These are phyloP conservation scores for Pogonognathellus flavescens DNA, from an alignment of 1,140 invertebrate genomes.

Conservation along the genomic window DNA sequence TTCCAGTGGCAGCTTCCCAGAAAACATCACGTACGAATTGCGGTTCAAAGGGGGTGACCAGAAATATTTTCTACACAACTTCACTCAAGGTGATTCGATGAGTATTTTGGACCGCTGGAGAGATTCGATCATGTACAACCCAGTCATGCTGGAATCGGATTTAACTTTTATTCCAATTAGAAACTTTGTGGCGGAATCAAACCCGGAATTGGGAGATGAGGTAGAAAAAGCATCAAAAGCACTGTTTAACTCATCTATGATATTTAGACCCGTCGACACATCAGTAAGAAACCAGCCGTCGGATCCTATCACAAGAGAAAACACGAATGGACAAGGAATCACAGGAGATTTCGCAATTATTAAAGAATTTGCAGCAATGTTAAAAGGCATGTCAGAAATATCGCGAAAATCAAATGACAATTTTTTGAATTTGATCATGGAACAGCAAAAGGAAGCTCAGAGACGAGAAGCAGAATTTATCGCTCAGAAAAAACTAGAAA, in stretches of 20 bases:
- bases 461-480: no score
- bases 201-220: background rate
- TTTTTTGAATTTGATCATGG: background rate
- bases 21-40: background rate
- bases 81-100: background rate
- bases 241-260: background rate
- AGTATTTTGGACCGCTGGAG: background rate
- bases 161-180: slow-evolving; percentile 28
- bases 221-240: background rate
- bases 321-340: background rate
- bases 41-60: background rate
- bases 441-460: background rate
- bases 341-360: slow-evolving; percentile 12
- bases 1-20: background rate
- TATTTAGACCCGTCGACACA: background rate
- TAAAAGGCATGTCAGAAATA: background rate
- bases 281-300: background rate
- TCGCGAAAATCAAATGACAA: background rate
- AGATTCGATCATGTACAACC: background rate
- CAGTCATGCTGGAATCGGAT: slow-evolving; percentile 16
- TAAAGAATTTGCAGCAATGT: background rate
- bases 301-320: background rate
- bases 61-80: background rate
- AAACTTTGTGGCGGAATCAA: background rate
- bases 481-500: background rate